Percentiles rank a stretch among this genome's conserved stretches.
These are phyloP conservation scores for Patella caerulea DNA, from an alignment of 2,888 invertebrate genomes.

Conservation along the genomic window DNA sequence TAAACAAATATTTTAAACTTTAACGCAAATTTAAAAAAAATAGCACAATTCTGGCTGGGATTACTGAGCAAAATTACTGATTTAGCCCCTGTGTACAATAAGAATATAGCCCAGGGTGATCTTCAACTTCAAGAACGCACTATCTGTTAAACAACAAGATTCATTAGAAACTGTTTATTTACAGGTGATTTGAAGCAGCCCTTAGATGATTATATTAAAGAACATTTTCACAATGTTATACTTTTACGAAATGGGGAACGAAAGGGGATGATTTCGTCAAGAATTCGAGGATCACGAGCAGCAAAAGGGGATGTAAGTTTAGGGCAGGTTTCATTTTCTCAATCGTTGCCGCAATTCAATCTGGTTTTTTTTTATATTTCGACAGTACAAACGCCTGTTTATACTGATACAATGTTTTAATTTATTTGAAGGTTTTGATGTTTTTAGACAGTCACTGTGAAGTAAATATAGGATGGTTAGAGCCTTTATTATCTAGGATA, in stretches of 20 bases:
- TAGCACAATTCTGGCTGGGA: too few species aligned
- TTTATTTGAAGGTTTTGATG: slow-evolving; percentile 79
- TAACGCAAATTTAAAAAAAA: too few species aligned
- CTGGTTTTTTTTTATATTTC: neutral
- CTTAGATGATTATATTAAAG: neutral
- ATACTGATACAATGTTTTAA: neutral
- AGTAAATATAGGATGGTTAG: slow-evolving; percentile 88
- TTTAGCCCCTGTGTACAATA: too few species aligned
- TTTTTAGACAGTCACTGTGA: slow-evolving; percentile 97
- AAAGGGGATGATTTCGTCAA: neutral
- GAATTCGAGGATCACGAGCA: neutral
- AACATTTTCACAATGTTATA: neutral
- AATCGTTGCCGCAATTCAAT: neutral
- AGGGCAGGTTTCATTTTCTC: neutral
- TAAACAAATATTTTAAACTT: too few species aligned
- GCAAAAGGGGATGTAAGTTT: neutral
- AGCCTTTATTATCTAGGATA: slow-evolving; percentile 89
- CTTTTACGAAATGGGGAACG: neutral
- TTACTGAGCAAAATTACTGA: too few species aligned
- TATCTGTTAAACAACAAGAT: too few species aligned
- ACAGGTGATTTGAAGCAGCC: neutral
- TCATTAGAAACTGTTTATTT: neutral
- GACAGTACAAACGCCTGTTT: neutral
- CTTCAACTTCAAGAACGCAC: too few species aligned
- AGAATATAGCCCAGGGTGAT: too few species aligned